Base-by-base conservation (phyloP, 2,888 invertebrate genomes). In the Mylabris sibirica region DNA sequence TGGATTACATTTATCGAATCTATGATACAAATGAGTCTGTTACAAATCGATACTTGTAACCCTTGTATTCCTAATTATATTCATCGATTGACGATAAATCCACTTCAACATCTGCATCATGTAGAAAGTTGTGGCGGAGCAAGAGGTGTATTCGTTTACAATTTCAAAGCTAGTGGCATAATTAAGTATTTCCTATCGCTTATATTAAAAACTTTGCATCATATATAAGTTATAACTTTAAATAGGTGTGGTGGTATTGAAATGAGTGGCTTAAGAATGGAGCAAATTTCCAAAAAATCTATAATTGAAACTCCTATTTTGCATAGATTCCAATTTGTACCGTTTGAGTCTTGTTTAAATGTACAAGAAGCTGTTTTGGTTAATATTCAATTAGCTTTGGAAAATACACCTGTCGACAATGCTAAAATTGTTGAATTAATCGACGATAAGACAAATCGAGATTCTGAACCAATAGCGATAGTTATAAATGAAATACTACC, bases 1-100 rank as follows among this genome's bases (percentile, higher is more conserved):
- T 96, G 95, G 95, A 91, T 95, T 11, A 89, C 94, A 0, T 96
- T 94, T 84, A 89, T 96, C 87, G 96, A 96, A 84, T 93, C 93
- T 63, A 91, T 96, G 90, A 86, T 96, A 12, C 96, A 96, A 84
- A 88, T 93, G 76, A 75, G 75, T 11, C 91, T 95, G 66, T 80
- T 94, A 17, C 89, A 90, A 20, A 86, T 89, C 49, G 90, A 92
- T 74, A 90, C 90, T 0, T 86, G 92, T 5, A 88, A 89, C 1
- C 88, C 95, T 1, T 88, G 90, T 78, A 88, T 95, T 0, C 95
- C 95, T 0, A 89, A 88, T 1, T 83, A 87, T 26, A 86, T 90
- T 53, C 84, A 85, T 64, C 85, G 83, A 66, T 68, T 89, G 5
- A 78, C 83, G 9, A 87, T 90, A 63, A 85, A 89, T 75, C 86